Percentiles rank a stretch among this genome's conserved stretches.
Evolutionary conservation across 2,888 invertebrate genomes (phyloP).

Genomic region (Heteromyza rotundicornis): DNA sequence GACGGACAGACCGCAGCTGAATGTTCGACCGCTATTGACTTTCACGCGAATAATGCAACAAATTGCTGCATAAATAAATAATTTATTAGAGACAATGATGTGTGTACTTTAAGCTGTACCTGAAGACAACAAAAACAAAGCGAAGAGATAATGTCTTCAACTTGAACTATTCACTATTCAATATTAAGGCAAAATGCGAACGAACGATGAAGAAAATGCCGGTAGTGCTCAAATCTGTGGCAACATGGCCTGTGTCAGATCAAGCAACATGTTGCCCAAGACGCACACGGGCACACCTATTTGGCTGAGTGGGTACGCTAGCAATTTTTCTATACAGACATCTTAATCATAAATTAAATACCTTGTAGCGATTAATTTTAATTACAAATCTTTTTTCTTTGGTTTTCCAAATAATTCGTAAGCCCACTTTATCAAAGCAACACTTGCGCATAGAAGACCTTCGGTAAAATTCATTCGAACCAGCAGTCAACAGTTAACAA

Average conservation of each 20-base stretch:
- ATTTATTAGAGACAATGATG: slow-evolving; percentile 14
- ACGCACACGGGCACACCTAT: not conserved
- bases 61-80: slow-evolving; percentile 25
- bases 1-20: no score
- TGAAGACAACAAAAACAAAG: no score
- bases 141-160: not conserved
- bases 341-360: not conserved
- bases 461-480: not conserved
- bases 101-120: not conserved
- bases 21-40: slow-evolving; percentile 1
- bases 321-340: not conserved
- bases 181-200: not conserved
- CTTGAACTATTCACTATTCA: not conserved
- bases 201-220: not conserved
- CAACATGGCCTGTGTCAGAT: no score
- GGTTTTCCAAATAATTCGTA: no score
- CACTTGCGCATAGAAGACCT: not conserved
- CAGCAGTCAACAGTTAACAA: no score
- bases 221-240: not conserved
- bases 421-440: not conserved
- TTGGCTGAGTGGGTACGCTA: not conserved
- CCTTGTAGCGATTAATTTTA: not conserved
- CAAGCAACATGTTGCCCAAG: no score
- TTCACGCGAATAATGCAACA: slow-evolving; percentile 23
- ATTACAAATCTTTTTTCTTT: not conserved